A percentile compares a stretch with the other conserved stretches of the same genome.
Evolutionary conservation across 2,113 vertebrate species (phyloP).

Genomic region (Pantherophis guttatus): DNA sequence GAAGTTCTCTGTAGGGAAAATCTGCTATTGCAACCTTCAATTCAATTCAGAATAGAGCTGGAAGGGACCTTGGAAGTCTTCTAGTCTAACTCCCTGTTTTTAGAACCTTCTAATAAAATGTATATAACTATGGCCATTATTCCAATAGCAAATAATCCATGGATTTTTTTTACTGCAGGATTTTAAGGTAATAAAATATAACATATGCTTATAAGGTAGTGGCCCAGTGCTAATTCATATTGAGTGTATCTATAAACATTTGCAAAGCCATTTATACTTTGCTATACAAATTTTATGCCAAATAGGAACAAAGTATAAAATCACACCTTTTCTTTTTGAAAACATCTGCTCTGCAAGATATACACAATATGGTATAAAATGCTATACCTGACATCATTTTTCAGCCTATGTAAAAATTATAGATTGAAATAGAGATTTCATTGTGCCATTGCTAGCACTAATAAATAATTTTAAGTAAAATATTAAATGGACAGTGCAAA

Average conservation of each 20-base stretch:
- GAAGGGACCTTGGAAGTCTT: background rate
- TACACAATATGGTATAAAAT: background rate
- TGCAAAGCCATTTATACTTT: background rate
- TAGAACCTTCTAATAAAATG: background rate
- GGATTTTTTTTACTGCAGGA: background rate
- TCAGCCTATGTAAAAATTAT: background rate
- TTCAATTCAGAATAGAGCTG: background rate
- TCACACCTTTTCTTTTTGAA: background rate
- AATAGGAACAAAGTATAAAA: background rate
- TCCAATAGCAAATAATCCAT: background rate
- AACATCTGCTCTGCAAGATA: background rate
- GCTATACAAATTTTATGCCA: background rate
- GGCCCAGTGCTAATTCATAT: background rate
- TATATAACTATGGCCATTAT: background rate
- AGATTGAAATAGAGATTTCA: background rate
- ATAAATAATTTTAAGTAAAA: background rate
- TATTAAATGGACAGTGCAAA: background rate
- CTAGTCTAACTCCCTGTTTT: too few species aligned
- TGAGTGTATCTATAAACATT: background rate
- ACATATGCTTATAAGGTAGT: background rate
- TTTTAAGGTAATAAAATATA: background rate
- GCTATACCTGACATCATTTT: background rate
- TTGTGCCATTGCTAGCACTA: background rate
- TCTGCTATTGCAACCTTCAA: background rate
- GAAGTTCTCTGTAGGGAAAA: background rate